Conservation (phyloP, 2,797 vertebrate species). For the Manis pentadactyla region DNA sequence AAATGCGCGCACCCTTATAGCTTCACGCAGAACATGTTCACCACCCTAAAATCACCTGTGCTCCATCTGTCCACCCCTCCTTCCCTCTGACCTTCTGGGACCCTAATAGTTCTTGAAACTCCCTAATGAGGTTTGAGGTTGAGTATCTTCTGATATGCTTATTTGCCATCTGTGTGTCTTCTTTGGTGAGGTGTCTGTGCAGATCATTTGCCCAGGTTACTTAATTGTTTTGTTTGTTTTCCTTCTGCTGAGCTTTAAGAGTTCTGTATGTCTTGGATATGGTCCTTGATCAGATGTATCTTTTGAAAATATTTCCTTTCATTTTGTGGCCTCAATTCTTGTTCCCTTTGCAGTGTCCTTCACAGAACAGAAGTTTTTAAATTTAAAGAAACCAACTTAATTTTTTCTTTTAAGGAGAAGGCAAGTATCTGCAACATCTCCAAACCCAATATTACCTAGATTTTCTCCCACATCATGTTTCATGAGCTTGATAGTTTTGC, state of each 20-base stretch:
- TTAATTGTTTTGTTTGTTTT: neutral
- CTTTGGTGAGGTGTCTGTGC: neutral
- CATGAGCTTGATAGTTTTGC: too few species aligned
- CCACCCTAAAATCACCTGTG: neutral
- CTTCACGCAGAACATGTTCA: neutral
- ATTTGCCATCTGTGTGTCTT: neutral
- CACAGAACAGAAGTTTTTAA: neutral
- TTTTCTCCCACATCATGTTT: too few species aligned
- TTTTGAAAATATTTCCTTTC: neutral
- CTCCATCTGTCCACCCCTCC: neutral
- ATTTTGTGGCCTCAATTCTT: neutral
- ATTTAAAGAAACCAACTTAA: neutral
- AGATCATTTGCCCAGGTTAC: neutral
- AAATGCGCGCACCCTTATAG: neutral
- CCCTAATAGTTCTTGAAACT: neutral
- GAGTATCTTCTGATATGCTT: neutral
- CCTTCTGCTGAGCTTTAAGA: neutral
- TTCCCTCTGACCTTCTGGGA: neutral
- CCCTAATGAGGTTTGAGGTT: neutral
- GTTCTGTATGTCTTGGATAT: neutral
- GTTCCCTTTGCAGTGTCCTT: neutral
- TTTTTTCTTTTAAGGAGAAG: neutral
- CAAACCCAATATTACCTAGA: too few species aligned
- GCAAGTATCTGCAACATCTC: neutral
- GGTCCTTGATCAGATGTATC: neutral